These are phyloP conservation scores for Falco cherrug DNA, from an alignment of 2,797 vertebrate genomes.

Conservation along the genomic window DNA sequence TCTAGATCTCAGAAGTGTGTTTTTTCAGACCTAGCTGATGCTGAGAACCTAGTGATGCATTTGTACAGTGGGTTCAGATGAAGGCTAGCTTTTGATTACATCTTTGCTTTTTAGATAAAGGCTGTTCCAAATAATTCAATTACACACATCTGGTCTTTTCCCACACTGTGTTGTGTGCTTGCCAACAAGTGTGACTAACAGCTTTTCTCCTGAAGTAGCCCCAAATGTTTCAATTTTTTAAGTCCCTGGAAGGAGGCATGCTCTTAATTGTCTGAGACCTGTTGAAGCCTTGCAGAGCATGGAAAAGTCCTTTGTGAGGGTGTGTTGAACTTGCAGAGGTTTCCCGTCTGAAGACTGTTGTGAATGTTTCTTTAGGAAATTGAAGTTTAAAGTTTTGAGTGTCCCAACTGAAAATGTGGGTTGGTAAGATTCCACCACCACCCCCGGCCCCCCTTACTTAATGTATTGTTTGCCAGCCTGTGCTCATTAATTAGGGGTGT, in stretches of 20 bases:
- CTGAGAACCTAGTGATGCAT: not conserved
- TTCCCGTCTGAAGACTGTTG: rapidly evolving
- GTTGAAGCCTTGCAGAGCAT: not conserved
- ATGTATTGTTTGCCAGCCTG: not conserved
- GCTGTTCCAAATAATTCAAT: not conserved
- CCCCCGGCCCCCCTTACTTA: not conserved
- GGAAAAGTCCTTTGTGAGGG: not conserved
- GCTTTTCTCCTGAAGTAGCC: not conserved
- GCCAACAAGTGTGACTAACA: not conserved
- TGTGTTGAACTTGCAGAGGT: not conserved
- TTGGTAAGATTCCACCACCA: not conserved
- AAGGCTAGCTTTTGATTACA: not conserved
- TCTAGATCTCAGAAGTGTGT: not conserved
- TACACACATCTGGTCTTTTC: not conserved
- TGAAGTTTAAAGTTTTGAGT: not conserved
- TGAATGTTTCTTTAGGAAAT: not conserved
- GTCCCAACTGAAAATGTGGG: not conserved
- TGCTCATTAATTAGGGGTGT: not conserved
- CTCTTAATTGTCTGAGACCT: not conserved
- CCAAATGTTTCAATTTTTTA: not conserved
- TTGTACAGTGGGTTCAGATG: not conserved
- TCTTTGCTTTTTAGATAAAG: not conserved
- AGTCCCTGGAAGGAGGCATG: not conserved
- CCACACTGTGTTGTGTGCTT: not conserved
- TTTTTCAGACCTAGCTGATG: not conserved